Evolutionary conservation across 2,888 invertebrate species (phyloP), one percentile per base, ranked within the genome.

Genomic region (Drosophila macrospina): DNA sequence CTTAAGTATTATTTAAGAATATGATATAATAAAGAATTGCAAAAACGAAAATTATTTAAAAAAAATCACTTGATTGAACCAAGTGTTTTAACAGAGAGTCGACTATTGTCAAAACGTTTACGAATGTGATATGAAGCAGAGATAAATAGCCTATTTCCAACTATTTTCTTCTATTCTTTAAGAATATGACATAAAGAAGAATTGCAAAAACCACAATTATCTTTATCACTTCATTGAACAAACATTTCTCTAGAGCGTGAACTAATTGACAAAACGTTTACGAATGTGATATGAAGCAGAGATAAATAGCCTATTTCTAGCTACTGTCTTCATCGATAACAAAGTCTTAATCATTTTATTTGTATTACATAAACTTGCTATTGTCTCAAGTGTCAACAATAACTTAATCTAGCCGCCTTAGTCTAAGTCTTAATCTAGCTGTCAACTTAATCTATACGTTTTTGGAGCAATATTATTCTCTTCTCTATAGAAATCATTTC

Each of bases 401-500:
- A 28, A 44, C 44, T 44, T 44, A 44, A 44, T 44, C 20, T 20
- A 20, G 3, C 20, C 1, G 20, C 3, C 20, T 20, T 20, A 20
- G 20, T 20, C 20, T 3, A 20, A 20, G 20, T 20, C 20, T 20
- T 20, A 20, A 20, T 20, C 20, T 20, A 20, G 20, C 20, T 20
- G 20, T 20, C 20, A 20, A 20, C 20, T 20, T 20, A 20, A 20
- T 1, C 15, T 45, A 20, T 20, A n/a, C 20, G 1, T 11, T 15
- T 5, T 2, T 10, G 3, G 15, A 45, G 6, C 11, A 15, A 47
- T 16, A 30, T 2, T 15, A 11, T 10, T 7, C 11, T 39, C n/a
- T 39, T 0, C n/a, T 37, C 16, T 2, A 30, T 41, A 8, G 52
- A 52, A 39, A 52, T 30, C 52, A 52, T 52, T 39, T 41, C 8